Percentiles rank a stretch among this genome's conserved stretches.
phyloP scores from a whole-genome alignment of 2,113 vertebrate genomes.

The Sapayoa aenigma region DNA sequence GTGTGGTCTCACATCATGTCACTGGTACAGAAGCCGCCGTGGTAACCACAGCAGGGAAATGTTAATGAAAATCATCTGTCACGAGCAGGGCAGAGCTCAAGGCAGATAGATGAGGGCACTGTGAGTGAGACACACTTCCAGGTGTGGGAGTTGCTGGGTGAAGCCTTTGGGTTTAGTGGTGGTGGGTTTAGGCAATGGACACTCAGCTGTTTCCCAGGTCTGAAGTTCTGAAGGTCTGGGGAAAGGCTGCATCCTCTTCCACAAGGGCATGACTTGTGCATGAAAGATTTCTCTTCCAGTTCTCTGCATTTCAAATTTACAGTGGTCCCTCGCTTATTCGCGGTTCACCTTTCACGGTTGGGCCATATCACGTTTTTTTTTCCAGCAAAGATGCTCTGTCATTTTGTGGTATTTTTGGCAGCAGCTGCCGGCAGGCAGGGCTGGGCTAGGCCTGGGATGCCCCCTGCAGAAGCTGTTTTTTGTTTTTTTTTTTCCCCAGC shows the following conservation, averaged over 20 bases:
- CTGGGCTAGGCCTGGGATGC: no score
- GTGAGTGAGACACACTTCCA: accelerated
- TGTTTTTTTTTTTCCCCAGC: no score
- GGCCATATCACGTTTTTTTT: no score
- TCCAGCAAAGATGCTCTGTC: no score
- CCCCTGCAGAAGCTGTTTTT: no score
- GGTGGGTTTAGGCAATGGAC: neutral
- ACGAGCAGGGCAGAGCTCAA: neutral
- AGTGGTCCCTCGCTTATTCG: no score
- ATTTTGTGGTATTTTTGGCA: no score
- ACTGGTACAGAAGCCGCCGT: neutral
- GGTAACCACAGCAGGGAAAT: neutral
- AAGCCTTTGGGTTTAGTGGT: neutral
- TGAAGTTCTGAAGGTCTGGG: neutral
- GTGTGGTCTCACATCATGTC: neutral
- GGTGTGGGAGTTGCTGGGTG: neutral
- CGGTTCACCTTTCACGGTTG: no score
- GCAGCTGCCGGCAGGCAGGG: no score
- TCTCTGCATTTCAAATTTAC: neutral
- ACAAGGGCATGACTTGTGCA: neutral
- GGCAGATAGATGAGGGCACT: neutral
- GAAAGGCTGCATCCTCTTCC: neutral
- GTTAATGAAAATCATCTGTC: slow-evolving; percentile 21
- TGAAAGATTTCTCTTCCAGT: neutral
- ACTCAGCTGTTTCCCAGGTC: neutral